These are phyloP conservation scores for Pangasius sanitwongsei DNA, from an alignment of 2,797 vertebrate genomes.

Conservation along the genomic window DNA sequence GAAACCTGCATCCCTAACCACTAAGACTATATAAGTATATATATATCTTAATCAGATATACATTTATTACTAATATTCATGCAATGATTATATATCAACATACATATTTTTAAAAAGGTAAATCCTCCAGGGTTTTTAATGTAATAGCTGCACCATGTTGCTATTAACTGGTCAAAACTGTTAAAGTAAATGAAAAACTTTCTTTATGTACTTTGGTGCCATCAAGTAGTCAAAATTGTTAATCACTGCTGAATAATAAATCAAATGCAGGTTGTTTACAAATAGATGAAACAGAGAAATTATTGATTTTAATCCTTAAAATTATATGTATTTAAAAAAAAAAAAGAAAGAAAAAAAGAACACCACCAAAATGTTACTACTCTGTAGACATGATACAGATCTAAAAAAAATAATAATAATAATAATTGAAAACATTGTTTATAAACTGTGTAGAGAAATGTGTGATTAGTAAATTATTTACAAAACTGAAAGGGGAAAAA, in stretches of 20 bases:
- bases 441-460: background rate
- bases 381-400: background rate
- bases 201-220: background rate
- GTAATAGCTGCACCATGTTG: background rate
- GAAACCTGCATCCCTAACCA: background rate
- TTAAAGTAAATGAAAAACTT: background rate
- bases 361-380: background rate
- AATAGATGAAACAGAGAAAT: background rate
- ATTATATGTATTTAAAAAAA: background rate
- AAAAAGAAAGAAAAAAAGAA: background rate
- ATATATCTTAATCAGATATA: background rate
- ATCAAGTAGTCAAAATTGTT: conserved; percentile 28
- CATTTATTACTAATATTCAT: background rate
- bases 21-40: background rate
- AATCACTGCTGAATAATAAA: background rate
- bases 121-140: background rate
- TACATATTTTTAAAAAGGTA: background rate
- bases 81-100: background rate
- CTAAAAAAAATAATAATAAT: too few species aligned
- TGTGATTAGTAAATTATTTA: background rate
- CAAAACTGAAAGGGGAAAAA: too few species aligned
- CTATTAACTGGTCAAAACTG: background rate
- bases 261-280: background rate
- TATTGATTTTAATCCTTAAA: background rate
- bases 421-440: background rate